Percentiles rank a stretch among this genome's conserved stretches.
phyloP scores from a whole-genome alignment of 2,113 vertebrate genomes.

The Aptenodytes forsteri region DNA sequence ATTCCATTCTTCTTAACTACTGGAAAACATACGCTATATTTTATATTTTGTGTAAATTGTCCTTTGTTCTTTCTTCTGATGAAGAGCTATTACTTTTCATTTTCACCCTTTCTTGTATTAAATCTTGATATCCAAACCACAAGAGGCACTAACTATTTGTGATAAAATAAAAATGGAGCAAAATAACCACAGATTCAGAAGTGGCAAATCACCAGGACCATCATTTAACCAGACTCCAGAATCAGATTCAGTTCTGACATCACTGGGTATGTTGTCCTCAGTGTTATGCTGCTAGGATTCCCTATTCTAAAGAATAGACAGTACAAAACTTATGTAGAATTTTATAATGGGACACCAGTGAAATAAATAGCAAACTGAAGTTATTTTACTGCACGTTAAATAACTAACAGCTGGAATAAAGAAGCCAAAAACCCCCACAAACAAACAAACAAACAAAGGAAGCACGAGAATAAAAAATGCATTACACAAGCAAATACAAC shows the following conservation, averaged over 20 bases:
- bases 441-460: background rate
- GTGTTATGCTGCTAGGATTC: background rate
- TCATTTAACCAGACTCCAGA: background rate
- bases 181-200: background rate
- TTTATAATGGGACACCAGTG: background rate
- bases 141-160: background rate
- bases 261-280: too few relatives aligned
- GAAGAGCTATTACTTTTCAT: background rate
- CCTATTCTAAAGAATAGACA: background rate
- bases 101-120: background rate
- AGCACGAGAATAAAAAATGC: background rate
- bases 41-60: background rate
- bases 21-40: background rate
- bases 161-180: background rate
- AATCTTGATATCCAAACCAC: background rate
- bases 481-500: background rate
- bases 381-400: background rate
- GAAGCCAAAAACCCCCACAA: background rate
- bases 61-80: background rate
- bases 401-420: background rate
- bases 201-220: background rate
- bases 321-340: background rate
- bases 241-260: background rate
- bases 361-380: background rate
- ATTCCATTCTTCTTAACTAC: background rate